Evolutionary conservation across 2,113 vertebrate species (phyloP).

Genomic region (Sterrhoptilus dennistouni): DNA sequence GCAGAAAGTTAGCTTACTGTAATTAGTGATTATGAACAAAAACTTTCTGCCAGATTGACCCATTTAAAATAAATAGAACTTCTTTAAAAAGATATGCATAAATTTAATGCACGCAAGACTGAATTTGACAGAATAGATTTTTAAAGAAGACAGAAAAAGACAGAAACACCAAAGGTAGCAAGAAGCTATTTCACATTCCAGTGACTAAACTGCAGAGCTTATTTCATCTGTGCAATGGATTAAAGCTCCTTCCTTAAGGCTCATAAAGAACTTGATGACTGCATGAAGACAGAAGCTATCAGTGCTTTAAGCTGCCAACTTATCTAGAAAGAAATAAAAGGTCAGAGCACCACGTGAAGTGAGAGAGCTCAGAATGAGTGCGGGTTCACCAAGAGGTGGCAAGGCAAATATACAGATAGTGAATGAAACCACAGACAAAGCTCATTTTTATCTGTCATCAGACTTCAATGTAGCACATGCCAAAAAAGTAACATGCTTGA

Average conservation of each 20-base stretch:
- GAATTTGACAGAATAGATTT: background rate
- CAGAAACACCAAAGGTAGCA: background rate
- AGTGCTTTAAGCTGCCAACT: background rate
- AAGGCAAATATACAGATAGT: background rate
- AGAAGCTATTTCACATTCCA: background rate
- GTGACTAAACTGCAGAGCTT: background rate
- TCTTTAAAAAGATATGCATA: slow-evolving; percentile 23
- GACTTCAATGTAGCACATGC: background rate
- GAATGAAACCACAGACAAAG: background rate
- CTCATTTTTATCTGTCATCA: background rate
- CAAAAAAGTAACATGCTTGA: background rate
- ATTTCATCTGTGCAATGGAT: background rate
- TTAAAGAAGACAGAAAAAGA: background rate
- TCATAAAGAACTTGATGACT: background rate
- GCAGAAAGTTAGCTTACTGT: slow-evolving; percentile 39
- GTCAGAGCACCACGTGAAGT: background rate
- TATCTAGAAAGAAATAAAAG: background rate
- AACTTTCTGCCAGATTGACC: slow-evolving; percentile 35
- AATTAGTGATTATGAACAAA: slow-evolving; percentile 43
- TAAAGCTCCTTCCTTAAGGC: background rate
- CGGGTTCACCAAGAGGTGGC: background rate
- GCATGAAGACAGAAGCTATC: background rate
- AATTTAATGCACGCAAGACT: background rate
- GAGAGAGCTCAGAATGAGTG: background rate
- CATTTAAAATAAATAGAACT: slow-evolving; percentile 47